Base-by-base conservation (phyloP, 2,797 vertebrate species). In the Myiothlypis chrysogaster region DNA sequence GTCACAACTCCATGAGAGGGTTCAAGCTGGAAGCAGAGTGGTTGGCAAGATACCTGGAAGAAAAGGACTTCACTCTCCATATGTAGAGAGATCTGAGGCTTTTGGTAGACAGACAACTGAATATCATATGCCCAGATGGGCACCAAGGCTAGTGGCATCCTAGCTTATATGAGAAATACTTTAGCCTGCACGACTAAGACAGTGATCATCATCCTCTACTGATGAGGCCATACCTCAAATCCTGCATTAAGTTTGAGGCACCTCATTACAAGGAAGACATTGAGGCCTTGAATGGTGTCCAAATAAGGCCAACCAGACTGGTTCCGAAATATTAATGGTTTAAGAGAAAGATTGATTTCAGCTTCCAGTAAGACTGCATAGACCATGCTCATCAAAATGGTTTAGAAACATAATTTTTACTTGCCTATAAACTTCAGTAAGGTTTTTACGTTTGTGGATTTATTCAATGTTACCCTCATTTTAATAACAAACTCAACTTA, bases 141-240 rank as follows among this genome's bases (percentile, higher is more conserved):
- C 27, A 46, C 13, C 8, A n/a, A 63, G 35, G 32, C 12, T 5
- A 20, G 6, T 9, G 41, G 10, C 3, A 19, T 47, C 30, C 22
- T 35, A 22, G 4, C 19, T 65, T 46, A 22, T n/a, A 49, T 18
- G 17, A 63, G 25, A 32, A 47, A 41, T 32, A 35, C 25, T 35
- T 34, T 32, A 18, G 8, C 30, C 32, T 7, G 12, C 4, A 32
- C 21, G 21, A 63, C 49, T 27, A 35, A 8, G 39, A 35, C 13
- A 27, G 9, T 32, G n/a, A 37, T 44, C 11, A 18, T 22, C 10
- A n/a, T 9, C 30, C 11, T 41, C 12, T 55, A 41, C 17, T 41
- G 9, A 3, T 61, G 24, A 77, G 41, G 21, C 3, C 0, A 0
- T 21, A 30, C 14, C 9, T 49, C 41, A 70, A 70, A 47, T 63